These are phyloP conservation scores for Silvanus unidentatus DNA, from an alignment of 2,888 invertebrate species.

Conservation along the genomic window DNA sequence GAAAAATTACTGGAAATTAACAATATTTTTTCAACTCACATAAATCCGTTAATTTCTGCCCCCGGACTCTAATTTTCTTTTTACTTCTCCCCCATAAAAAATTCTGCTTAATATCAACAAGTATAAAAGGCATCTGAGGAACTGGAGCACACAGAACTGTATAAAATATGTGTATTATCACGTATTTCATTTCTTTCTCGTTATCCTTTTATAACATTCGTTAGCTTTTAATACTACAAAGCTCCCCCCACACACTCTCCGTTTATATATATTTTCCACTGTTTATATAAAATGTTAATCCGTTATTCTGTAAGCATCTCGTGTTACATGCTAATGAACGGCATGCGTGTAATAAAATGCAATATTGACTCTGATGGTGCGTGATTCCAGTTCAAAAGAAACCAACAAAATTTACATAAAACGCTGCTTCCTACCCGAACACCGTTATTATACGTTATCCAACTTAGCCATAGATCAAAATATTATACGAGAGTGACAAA, in stretches of 20 bases:
- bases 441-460: too few species aligned
- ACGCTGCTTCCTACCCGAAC: constrained; percentile 10
- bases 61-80: too few species aligned
- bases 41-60: too few species aligned
- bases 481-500: too few species aligned
- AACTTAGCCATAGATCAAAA: too few species aligned
- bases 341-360: constrained; percentile 17
- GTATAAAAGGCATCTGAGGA: constrained; percentile 1
- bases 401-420: constrained; percentile 17
- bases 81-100: too few species aligned
- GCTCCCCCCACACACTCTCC: background rate
- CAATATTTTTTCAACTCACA: too few species aligned
- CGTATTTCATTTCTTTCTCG: constrained; percentile 8
- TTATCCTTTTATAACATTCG: constrained; percentile 5
- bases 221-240: constrained; percentile 1
- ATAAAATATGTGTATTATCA: constrained; percentile 2
- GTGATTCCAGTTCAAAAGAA: constrained; percentile 13
- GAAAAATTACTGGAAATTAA: too few species aligned
- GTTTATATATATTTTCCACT: background rate
- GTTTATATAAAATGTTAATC: constrained; percentile 12
- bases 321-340: constrained; percentile 26
- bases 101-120: constrained; percentile 1
- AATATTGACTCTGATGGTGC: constrained; percentile 14
- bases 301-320: constrained; percentile 21
- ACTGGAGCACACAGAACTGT: background rate